phyloP scores from a whole-genome alignment of 2,113 vertebrate species.

The Speoplatyrhinus poulsoni region DNA sequence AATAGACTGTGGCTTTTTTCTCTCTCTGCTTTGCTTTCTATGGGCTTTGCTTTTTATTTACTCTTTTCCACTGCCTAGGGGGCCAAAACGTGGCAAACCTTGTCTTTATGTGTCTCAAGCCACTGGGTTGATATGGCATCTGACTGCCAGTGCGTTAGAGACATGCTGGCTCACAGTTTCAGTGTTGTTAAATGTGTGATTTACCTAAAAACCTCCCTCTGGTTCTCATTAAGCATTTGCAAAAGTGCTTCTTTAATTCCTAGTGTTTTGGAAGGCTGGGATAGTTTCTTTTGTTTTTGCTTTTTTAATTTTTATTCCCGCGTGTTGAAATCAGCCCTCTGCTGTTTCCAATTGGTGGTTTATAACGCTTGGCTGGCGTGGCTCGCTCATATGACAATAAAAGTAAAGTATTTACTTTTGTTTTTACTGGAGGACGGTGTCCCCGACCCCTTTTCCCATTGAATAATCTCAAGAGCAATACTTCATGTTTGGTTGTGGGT shows the following conservation, averaged over 20 bases:
- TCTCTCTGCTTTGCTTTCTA: constrained; percentile 46
- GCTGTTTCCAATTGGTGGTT: constrained; percentile 63
- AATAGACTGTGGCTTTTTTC: constrained; percentile 19
- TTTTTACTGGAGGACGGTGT: constrained; percentile 58
- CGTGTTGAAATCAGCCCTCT: constrained; percentile 50
- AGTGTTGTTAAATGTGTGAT: constrained; percentile 50
- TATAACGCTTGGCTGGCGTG: constrained; percentile 54
- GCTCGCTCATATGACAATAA: constrained; percentile 64
- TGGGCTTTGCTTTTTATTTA: constrained; percentile 65
- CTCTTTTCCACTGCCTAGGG: constrained; percentile 42
- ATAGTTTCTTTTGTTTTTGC: constrained; percentile 22
- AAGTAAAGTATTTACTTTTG: constrained; percentile 70
- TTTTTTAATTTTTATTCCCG: constrained; percentile 8
- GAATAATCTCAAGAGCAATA: constrained; percentile 39
- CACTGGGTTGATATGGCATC: constrained; percentile 48
- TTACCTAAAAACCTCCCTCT: constrained; percentile 42
- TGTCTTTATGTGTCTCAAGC: constrained; percentile 56
- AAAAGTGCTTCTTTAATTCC: constrained; percentile 69
- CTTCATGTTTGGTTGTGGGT: background rate
- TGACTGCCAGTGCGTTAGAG: constrained; percentile 52
- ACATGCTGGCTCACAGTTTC: constrained; percentile 33
- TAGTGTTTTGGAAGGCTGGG: constrained; percentile 60
- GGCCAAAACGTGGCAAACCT: constrained; percentile 51
- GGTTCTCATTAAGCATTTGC: constrained; percentile 65
- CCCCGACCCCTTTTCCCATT: constrained; percentile 34